Conservation (phyloP, 2,113 vertebrate species). For the Callorhinus ursinus region DNA sequence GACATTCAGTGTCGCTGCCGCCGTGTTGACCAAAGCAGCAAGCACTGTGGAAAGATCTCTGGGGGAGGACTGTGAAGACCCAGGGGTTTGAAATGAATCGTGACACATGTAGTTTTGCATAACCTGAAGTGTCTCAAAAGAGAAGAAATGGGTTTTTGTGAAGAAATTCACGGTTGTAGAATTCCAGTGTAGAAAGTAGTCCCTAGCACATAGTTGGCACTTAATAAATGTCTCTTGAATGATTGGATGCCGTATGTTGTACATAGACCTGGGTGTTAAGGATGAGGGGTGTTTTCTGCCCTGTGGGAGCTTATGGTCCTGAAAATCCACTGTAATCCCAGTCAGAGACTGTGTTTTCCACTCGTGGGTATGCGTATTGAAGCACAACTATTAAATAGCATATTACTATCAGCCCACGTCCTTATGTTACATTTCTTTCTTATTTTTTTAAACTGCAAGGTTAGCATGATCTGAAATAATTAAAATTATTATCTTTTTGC, state of each 20-base stretch:
- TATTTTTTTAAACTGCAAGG: slow-evolving; percentile 63
- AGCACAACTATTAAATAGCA: slow-evolving; percentile 55
- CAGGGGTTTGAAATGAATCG: not conserved
- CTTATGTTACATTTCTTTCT: slow-evolving; percentile 60
- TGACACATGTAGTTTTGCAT: accelerated
- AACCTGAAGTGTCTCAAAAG: not conserved
- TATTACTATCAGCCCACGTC: slow-evolving; percentile 26
- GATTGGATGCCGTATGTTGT: accelerated
- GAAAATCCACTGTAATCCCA: not conserved
- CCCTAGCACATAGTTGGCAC: not conserved
- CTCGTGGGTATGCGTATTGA: not conserved
- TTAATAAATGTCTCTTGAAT: not conserved
- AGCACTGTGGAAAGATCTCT: not conserved
- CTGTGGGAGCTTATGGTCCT: not conserved
- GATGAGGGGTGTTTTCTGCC: too few relatives aligned
- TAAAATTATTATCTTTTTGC: slow-evolving; percentile 81
- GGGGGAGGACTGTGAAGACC: not conserved
- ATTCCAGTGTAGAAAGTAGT: not conserved
- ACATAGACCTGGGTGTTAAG: accelerated
- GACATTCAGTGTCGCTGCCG: not conserved
- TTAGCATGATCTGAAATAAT: slow-evolving; percentile 71
- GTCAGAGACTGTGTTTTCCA: not conserved
- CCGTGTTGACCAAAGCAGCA: not conserved
- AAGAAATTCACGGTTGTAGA: too few relatives aligned
- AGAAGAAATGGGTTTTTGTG: not conserved